Conservation (phyloP, 2,797 vertebrate species). For the Sus cebifrons region DNA sequence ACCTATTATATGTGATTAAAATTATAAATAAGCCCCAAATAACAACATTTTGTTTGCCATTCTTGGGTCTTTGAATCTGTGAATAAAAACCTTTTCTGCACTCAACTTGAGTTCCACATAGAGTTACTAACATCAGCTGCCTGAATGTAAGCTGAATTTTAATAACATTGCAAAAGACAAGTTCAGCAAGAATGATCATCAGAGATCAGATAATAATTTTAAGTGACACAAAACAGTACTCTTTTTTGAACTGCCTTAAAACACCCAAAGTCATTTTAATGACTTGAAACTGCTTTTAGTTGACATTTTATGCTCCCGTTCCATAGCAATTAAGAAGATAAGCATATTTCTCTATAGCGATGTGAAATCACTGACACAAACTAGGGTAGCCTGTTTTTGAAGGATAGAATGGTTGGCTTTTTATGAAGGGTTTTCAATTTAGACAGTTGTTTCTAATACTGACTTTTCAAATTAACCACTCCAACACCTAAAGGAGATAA, state of each 20-base stretch:
- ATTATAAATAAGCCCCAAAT: constrained; percentile 22
- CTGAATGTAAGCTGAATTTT: constrained; percentile 50
- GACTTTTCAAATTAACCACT: constrained; percentile 36
- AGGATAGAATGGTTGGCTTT: not conserved
- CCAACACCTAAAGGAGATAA: not conserved
- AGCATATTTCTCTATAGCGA: not conserved
- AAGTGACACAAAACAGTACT: constrained; percentile 31
- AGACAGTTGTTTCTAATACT: constrained; percentile 19
- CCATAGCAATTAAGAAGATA: constrained; percentile 56
- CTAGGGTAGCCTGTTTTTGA: not conserved
- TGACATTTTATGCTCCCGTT: constrained; percentile 54
- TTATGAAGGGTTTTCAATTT: not conserved
- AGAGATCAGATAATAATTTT: constrained; percentile 37
- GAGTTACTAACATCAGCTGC: constrained; percentile 1
- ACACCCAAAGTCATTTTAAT: constrained; percentile 62
- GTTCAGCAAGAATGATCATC: constrained; percentile 41
- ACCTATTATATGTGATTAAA: constrained; percentile 28
- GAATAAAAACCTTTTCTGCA: not conserved
- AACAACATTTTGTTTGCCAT: constrained; percentile 7
- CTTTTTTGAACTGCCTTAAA: constrained; percentile 28
- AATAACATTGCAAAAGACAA: constrained; percentile 33
- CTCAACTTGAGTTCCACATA: constrained; percentile 14
- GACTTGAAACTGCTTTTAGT: constrained; percentile 8
- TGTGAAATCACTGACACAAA: not conserved
- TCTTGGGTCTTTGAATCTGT: not conserved